Conservation (phyloP, 1,140 invertebrate species). For the Psilanteris sp. region DNA sequence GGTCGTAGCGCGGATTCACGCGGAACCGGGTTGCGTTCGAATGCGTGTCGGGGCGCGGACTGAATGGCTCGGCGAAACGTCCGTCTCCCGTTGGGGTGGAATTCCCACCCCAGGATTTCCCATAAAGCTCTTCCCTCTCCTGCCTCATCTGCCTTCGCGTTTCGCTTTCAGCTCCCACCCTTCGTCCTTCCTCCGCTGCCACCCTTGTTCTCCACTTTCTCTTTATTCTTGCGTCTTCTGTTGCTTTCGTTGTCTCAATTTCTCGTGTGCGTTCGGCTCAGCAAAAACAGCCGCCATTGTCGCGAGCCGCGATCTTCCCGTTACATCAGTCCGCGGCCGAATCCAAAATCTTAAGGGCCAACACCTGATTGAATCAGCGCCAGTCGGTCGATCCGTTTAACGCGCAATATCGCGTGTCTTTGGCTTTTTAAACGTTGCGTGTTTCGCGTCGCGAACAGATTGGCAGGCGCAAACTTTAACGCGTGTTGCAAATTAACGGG, state of each 20-base stretch:
- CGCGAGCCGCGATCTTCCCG: too few relatives aligned
- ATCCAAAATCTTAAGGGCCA: too few relatives aligned
- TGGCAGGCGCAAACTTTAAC: too few relatives aligned
- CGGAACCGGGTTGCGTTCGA: slow-evolving; percentile 34
- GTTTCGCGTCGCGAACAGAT: too few relatives aligned
- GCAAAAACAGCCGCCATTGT: slow-evolving; percentile 20
- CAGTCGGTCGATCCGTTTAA: too few relatives aligned
- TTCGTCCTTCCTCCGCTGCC: neutral
- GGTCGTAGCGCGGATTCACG: slow-evolving; percentile 9
- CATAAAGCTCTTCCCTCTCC: slow-evolving; percentile 51
- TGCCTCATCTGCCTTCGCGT: slow-evolving; percentile 48
- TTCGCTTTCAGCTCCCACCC: slow-evolving; percentile 40
- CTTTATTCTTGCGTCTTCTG: slow-evolving; percentile 26
- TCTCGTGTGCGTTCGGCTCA: slow-evolving; percentile 9
- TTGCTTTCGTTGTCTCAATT: slow-evolving; percentile 21
- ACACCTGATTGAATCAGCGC: too few relatives aligned
- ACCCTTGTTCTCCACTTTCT: slow-evolving; percentile 11
- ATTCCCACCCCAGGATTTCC: slow-evolving; percentile 63
- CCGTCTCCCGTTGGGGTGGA: slow-evolving; percentile 58
- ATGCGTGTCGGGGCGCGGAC: slow-evolving; percentile 64
- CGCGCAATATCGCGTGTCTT: too few relatives aligned
- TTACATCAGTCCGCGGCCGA: too few relatives aligned
- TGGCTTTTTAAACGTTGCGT: too few relatives aligned
- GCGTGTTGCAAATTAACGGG: too few relatives aligned
- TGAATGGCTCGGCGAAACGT: slow-evolving; percentile 59